These are phyloP conservation scores for Grallaria varia DNA, from an alignment of 2,113 vertebrate species.

Conservation along the genomic window DNA sequence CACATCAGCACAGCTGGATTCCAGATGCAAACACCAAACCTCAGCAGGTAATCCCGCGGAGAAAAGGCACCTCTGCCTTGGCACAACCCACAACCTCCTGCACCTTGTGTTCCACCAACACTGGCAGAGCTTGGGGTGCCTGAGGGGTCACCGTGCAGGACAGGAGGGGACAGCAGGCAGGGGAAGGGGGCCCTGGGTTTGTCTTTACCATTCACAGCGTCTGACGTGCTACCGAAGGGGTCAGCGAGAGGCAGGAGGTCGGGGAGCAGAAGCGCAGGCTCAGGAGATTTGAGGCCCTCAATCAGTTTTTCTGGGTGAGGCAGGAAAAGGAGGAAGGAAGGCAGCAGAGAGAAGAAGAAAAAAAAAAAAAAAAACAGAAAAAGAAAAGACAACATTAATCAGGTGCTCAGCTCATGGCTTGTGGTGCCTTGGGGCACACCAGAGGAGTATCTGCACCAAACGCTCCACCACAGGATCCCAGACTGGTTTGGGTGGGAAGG, in stretches of 20 bases:
- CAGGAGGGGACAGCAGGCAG: background rate
- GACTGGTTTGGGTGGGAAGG: background rate
- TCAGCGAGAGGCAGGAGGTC: conserved; percentile 87
- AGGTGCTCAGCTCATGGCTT: background rate
- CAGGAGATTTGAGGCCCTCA: conserved; percentile 90
- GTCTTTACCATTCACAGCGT: conserved; percentile 78
- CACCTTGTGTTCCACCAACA: rapidly evolving
- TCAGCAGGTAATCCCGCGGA: rapidly evolving
- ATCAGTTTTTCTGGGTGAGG: conserved; percentile 88
- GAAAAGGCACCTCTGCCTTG: background rate
- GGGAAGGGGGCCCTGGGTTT: background rate
- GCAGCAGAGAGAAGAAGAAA: conserved; percentile 5
- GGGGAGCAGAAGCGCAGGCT: conserved; percentile 87
- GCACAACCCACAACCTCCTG: background rate
- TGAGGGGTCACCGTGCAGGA: background rate
- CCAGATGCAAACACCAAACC: background rate
- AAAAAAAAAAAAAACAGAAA: background rate
- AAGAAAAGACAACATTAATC: background rate
- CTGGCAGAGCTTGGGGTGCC: background rate
- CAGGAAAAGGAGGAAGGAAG: conserved; percentile 49
- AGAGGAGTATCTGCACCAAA: background rate
- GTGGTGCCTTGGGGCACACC: rapidly evolving
- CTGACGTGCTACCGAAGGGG: conserved; percentile 84
- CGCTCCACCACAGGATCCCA: background rate
- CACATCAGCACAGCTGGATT: background rate